These are phyloP conservation scores for Melinaea marsaeus DNA, from an alignment of 2,888 invertebrate genomes.

Conservation along the genomic window DNA sequence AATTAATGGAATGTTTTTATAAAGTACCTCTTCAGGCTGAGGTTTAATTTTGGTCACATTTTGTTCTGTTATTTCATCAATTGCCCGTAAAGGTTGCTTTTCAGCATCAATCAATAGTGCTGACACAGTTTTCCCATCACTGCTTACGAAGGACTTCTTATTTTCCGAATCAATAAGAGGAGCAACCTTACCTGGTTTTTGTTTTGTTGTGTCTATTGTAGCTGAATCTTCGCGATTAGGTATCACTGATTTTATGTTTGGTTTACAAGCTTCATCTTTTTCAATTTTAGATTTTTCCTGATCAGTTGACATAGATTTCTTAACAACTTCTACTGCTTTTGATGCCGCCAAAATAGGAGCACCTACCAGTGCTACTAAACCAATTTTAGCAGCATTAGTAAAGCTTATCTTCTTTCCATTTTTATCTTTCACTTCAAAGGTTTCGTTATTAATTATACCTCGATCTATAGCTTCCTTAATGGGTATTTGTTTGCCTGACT, in stretches of 20 bases:
- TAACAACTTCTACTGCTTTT: slow-evolving; percentile 81
- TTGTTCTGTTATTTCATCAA: slow-evolving; percentile 73
- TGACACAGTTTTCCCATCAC: slow-evolving; percentile 57
- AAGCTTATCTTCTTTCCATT: slow-evolving; percentile 82
- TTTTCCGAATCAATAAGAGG: slow-evolving; percentile 3
- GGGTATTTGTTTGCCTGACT: slow-evolving; percentile 82
- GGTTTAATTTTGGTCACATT: slow-evolving; percentile 59
- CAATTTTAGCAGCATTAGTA: slow-evolving; percentile 86
- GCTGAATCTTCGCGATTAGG: neutral
- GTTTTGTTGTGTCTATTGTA: slow-evolving; percentile 2
- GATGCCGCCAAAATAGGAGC: slow-evolving; percentile 85
- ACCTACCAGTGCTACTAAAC: slow-evolving; percentile 85
- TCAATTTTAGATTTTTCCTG: slow-evolving; percentile 78
- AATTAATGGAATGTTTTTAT: slow-evolving; percentile 75
- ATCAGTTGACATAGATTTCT: slow-evolving; percentile 79
- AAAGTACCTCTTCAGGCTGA: slow-evolving; percentile 49
- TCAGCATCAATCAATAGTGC: slow-evolving; percentile 68
- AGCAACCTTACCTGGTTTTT: neutral
- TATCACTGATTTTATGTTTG: neutral
- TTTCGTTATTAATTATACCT: slow-evolving; percentile 85
- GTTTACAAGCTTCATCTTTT: slow-evolving; percentile 3
- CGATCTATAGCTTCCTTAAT: slow-evolving; percentile 86
- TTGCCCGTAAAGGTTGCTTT: slow-evolving; percentile 63
- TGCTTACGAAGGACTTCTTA: slow-evolving; percentile 10
- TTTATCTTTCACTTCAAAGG: slow-evolving; percentile 82